These are phyloP conservation scores for Pogonus chalceus DNA, from an alignment of 1,140 invertebrate genomes.

Conservation along the genomic window DNA sequence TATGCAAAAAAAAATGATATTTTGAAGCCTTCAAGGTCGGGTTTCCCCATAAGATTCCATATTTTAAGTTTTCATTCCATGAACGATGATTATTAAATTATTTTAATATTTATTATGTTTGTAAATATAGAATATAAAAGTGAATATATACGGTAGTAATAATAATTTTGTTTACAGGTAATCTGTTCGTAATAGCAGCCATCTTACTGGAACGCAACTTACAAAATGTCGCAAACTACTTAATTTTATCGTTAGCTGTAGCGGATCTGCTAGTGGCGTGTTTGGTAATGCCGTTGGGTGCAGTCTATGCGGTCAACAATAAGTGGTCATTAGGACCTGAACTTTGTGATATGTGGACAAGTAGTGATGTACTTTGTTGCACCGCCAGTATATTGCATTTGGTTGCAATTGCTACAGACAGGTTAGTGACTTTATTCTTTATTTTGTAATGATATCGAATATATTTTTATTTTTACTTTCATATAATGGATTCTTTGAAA, in stretches of 20 bases:
- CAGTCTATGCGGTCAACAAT: conserved; percentile 52
- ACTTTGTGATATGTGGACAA: conserved; percentile 90
- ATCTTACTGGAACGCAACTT: conserved; percentile 82
- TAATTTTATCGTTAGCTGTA: conserved; percentile 76
- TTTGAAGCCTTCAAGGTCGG: no score
- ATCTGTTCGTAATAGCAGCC: conserved; percentile 91
- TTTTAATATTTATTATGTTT: no score
- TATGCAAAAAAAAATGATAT: no score
- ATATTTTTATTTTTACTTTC: no score
- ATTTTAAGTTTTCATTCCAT: no score
- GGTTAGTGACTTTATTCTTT: no score
- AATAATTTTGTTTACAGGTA: conserved; percentile 57
- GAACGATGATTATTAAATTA: no score
- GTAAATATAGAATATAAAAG: no score
- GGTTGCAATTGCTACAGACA: conserved; percentile 90
- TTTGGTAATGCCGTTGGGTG: conserved; percentile 76
- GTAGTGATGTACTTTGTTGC: conserved; percentile 84
- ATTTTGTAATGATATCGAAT: no score
- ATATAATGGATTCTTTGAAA: no score
- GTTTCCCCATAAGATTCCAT: no score
- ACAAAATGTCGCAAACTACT: conserved; percentile 76
- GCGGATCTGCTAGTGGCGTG: conserved; percentile 79
- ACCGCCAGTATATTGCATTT: conserved; percentile 89
- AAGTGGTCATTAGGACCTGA: conserved; percentile 75
- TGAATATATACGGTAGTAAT: no score